Conservation (phyloP, 35 echinoderm and acorn worm species). For the Heliocidaris erythrogramma region DNA sequence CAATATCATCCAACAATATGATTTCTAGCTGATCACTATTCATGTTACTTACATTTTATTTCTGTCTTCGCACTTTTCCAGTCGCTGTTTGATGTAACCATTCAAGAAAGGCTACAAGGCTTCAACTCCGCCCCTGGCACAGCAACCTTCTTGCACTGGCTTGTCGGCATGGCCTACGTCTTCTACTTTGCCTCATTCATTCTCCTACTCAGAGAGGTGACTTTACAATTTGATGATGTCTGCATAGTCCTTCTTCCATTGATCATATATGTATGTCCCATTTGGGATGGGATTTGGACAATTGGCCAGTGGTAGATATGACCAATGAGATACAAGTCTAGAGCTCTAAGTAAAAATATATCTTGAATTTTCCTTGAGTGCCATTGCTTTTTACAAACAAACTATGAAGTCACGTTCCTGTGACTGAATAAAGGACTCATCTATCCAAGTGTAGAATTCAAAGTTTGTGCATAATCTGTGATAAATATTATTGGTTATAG, state of each 20-base stretch:
- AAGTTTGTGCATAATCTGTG: neutral
- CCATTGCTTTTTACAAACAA: too few species aligned
- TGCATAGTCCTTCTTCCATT: neutral
- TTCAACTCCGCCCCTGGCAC: slow-evolving; percentile 97
- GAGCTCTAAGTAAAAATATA: too few species aligned
- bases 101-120: slow-evolving; percentile 80
- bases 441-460: neutral
- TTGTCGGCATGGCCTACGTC: slow-evolving; percentile 98
- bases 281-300: too few species aligned
- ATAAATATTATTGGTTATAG: too few species aligned
- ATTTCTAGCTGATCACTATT: neutral
- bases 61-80: slow-evolving; percentile 35
- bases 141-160: slow-evolving; percentile 95
- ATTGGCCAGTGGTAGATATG: too few species aligned
- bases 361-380: neutral
- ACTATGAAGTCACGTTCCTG: neutral
- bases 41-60: neutral
- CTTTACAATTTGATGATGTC: neutral
- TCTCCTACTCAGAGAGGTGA: slow-evolving; percentile 93
- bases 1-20: neutral
- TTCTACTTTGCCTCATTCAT: slow-evolving; percentile 99
- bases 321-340: too few species aligned
- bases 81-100: slow-evolving; percentile 83
- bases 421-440: neutral
- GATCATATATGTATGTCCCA: too few species aligned